Base-by-base conservation (phyloP, 2,797 vertebrate species). In the Clangula hyemalis region DNA sequence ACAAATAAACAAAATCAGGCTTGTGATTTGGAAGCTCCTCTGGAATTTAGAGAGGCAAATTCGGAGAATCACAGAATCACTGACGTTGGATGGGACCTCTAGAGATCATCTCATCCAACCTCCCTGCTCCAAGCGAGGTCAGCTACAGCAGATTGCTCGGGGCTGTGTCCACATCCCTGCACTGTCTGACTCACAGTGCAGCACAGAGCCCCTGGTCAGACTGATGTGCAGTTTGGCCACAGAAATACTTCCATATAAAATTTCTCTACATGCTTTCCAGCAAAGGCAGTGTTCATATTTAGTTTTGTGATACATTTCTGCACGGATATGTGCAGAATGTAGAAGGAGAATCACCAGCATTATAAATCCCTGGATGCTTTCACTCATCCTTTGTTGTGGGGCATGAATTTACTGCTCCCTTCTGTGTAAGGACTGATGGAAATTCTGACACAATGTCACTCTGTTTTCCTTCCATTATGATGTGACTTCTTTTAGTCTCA, bases 291-390 rank as follows among this genome's bases (percentile, higher is more conserved):
- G 54, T 11, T 84, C 43, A 49, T 51, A 34, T 32, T 82, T n/a
- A 32, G 2, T n/a, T 83, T 88, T 24, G 13, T 51, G 36, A 58
- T 32, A 36, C 0, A 0, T 62, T 70, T 34, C 41, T 45, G 3
- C 1, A 2, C 14, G 49, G 24, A 24, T 39, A 32, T 0, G 0
- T 56, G 41, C 27, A 74, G 70, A 49, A 61, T 14, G 19, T 6
- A 39, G 51, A 74, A 51, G 38, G 9, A 57, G 11, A 53, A 2
- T 28, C 45, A 71, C 12, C 16, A 68, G 17, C 18, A 38, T 72
- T 27, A 18, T 41, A 60, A 80, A 71, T 13, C 15, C 45, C 41
- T 41, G 36, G 2, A 22, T 64, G 18, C 39, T 24, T 60, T 86
- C 65, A 17, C 43, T 68, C 30, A 36, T 16, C 10, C 39, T 68